phyloP scores from a whole-genome alignment of 2,113 vertebrate genomes.

The Labeo catla region DNA sequence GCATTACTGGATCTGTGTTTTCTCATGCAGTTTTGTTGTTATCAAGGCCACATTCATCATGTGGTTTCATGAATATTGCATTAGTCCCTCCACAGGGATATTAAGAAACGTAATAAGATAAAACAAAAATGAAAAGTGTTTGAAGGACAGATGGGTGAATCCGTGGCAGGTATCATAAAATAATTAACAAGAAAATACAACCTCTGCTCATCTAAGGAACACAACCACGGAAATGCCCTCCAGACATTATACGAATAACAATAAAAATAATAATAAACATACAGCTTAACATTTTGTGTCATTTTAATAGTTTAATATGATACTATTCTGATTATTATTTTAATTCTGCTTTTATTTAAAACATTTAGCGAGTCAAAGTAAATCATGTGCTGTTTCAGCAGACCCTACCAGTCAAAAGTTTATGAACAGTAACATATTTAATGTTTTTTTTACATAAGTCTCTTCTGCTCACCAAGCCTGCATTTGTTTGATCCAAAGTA shows the following conservation, averaged over 20 bases:
- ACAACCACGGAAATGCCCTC: not conserved
- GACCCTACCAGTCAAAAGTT: too few relatives aligned
- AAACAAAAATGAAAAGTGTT: slow-evolving; percentile 4
- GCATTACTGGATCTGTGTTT: not conserved
- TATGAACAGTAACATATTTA: too few relatives aligned
- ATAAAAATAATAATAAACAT: not conserved
- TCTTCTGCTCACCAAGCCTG: too few relatives aligned
- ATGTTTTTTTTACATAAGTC: too few relatives aligned
- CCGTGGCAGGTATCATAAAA: not conserved
- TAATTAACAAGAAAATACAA: not conserved
- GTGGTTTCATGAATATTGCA: slow-evolving; percentile 15
- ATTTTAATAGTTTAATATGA: not conserved
- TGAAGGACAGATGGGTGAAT: not conserved
- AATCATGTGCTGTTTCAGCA: not conserved
- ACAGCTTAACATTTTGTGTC: not conserved
- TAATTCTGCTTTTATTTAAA: not conserved
- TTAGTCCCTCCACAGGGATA: not conserved
- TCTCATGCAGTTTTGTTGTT: slow-evolving; percentile 8
- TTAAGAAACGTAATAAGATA: not conserved
- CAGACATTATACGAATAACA: not conserved
- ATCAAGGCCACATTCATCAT: not conserved
- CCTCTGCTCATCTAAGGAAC: not conserved
- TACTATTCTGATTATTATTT: not conserved
- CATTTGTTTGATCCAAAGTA: too few relatives aligned
- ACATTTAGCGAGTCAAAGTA: not conserved